Conservation (phyloP, 1,140 invertebrate species). For the Nasonia longicornis region DNA sequence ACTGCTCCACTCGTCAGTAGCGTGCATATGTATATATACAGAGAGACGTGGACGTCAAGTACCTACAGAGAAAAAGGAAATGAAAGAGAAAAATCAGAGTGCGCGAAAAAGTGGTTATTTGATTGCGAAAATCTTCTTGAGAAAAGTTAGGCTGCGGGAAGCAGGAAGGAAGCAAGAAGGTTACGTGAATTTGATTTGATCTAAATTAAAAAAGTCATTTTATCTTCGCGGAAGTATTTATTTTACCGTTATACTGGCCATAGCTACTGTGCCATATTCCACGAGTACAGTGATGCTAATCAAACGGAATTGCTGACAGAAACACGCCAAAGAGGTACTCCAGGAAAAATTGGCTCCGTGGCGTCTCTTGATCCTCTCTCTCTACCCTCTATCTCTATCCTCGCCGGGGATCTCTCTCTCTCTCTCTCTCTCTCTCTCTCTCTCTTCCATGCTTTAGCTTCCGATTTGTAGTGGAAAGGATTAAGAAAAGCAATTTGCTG, state of each 20-base stretch:
- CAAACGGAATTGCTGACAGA: conserved; percentile 5
- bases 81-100: background rate
- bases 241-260: background rate
- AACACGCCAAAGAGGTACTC: background rate
- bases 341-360: conserved; percentile 3
- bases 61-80: background rate
- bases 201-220: conserved; percentile 38
- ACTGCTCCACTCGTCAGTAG: background rate
- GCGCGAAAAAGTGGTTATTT: background rate
- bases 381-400: background rate
- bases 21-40: background rate
- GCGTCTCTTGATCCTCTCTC: background rate
- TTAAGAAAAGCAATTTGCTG: conserved; percentile 1
- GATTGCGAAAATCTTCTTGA: background rate
- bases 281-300: conserved; percentile 4
- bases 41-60: background rate
- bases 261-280: background rate
- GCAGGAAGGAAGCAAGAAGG: background rate
- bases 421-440: background rate
- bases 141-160: background rate
- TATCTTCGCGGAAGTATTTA: conserved; percentile 10
- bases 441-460: background rate
- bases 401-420: too few relatives aligned
- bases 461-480: background rate
- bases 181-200: background rate